Conservation (phyloP, 2,888 invertebrate genomes). For the Zootermopsis nevadensis region DNA sequence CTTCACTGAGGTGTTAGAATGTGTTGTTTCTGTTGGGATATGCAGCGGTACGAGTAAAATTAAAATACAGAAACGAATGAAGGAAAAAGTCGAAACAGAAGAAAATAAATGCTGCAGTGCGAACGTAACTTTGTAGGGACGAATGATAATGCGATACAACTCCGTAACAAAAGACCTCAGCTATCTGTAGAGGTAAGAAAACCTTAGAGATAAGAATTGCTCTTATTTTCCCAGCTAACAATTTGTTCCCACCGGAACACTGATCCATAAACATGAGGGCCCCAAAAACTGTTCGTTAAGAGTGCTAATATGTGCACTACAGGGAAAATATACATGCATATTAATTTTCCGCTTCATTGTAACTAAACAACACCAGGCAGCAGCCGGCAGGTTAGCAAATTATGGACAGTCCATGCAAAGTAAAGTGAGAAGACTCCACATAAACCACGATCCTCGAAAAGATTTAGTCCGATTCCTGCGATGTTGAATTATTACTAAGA, state of each 20-base stretch:
- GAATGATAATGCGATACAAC: neutral
- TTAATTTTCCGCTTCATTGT: neutral
- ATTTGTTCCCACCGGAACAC: neutral
- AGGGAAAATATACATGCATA: constrained; percentile 15
- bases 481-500: no score
- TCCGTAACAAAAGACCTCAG: neutral
- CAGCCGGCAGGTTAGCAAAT: neutral
- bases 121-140: neutral
- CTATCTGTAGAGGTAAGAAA: neutral
- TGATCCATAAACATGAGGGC: constrained; percentile 20
- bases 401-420: neutral
- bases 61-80: neutral
- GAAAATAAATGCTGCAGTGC: neutral
- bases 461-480: no score
- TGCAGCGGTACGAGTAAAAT: neutral
- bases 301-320: constrained; percentile 3
- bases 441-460: no score
- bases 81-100: neutral
- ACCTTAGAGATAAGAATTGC: neutral
- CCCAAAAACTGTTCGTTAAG: neutral
- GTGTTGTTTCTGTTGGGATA: neutral
- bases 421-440: neutral
- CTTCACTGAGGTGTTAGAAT: neutral
- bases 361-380: neutral
- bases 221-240: neutral